Base-by-base conservation (phyloP, 2,113 vertebrate genomes). In the Patagioenas fasciata region DNA sequence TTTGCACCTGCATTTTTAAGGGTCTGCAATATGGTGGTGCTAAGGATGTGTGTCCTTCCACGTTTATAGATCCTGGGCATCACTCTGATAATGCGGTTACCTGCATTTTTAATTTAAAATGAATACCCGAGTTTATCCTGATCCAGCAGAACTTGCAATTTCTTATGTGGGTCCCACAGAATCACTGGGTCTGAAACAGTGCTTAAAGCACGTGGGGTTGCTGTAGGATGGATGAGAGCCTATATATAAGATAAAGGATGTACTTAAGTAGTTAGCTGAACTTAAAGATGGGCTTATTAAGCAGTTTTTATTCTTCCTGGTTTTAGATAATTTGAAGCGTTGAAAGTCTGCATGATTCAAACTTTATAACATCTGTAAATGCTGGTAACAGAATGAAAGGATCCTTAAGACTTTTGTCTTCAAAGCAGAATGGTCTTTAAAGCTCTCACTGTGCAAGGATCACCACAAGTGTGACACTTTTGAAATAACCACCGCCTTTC, bases 391-490 rank as follows among this genome's bases (percentile, higher is more conserved):
- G 67, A 38, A 48, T 2, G 7, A 71, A 8, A 32, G 53, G 10
- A 13, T 47, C 9, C 19, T 34, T 17, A 19, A 44, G 15, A 15
- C 34, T 58, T 67, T 32, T 34, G 8, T 58, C 13, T 64, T 11
- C 25, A 7, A 11, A 24, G 38, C 15, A 11, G 28, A 61, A 32
- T n/a, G 10, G 5, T 4, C 21, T 38, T 1, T 4, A 40, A 48
- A 64, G 11, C 7, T 5, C 0, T 8, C 3, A 1, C 3, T 47
- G 19, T 13, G 16, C 1, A 0, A 56, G 32, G 13, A n/a, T 14
- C 44, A 20, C 13, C 26, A 50, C 16, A 0, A 24, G 17, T 0
- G 26, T 23, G 70, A 26, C 0, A 1, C 48, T 51, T 58, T 9
- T 38, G 18, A 3, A 36, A 31, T 32, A 57, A 13, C 21, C 3